Percentiles rank a stretch among this genome's conserved stretches.
Evolutionary conservation across 2,888 invertebrate genomes (phyloP).

Genomic region (Sussaba pulchella): DNA sequence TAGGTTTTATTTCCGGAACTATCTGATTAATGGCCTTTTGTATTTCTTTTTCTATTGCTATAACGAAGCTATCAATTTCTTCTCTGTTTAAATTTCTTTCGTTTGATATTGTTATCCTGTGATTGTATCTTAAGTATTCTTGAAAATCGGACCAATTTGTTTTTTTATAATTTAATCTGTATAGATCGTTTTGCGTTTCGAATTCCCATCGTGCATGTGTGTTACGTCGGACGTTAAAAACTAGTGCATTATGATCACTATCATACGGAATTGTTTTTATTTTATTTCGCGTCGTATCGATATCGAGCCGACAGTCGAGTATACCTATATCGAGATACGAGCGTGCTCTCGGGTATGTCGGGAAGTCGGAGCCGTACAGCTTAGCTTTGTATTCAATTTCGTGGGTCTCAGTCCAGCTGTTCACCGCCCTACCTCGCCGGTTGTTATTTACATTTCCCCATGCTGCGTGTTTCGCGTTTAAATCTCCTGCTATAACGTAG

Average conservation of each 20-base stretch:
- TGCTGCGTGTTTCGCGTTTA: not conserved
- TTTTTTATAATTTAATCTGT: constrained; percentile 14
- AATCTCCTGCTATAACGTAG: constrained; percentile 33
- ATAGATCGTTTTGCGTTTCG: not conserved
- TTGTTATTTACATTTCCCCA: constrained; percentile 14
- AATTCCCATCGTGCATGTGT: constrained; percentile 2
- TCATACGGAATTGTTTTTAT: constrained; percentile 17
- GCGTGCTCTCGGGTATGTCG: constrained; percentile 17
- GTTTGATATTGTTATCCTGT: not conserved
- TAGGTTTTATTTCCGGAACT: constrained; percentile 2
- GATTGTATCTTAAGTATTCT: not conserved
- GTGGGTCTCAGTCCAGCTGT: no score
- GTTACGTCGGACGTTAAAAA: not conserved
- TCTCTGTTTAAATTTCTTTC: not conserved
- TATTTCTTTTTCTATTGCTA: constrained; percentile 5
- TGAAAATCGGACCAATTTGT: constrained; percentile 3
- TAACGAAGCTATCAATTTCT: not conserved
- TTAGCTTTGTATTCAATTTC: constrained; percentile 30
- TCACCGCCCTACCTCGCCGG: not conserved
- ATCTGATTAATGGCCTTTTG: not conserved
- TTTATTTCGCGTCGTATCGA: not conserved
- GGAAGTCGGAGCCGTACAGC: constrained; percentile 32
- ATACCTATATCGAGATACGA: constrained; percentile 26
- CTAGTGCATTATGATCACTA: constrained; percentile 19
- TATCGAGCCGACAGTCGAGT: constrained; percentile 10